Conservation (phyloP, 2,797 vertebrate species). For the Myioborus melanocephalus region DNA sequence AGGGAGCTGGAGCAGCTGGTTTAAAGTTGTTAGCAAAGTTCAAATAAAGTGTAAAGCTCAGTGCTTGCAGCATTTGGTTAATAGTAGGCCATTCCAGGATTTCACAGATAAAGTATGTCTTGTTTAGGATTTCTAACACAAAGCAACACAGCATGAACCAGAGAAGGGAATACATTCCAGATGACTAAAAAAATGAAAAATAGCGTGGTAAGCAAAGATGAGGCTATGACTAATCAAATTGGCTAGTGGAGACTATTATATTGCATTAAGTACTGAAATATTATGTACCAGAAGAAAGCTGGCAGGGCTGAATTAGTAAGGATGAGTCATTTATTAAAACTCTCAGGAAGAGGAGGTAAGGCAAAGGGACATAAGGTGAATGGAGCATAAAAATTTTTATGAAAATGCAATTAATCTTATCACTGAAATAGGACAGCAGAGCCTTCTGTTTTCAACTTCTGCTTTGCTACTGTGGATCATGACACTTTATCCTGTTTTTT, state of each 20-base stretch:
- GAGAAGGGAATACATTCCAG: slow-evolving; percentile 25
- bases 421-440: not conserved
- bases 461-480: not conserved
- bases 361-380: slow-evolving; percentile 29
- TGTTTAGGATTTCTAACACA: slow-evolving; percentile 31
- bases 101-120: slow-evolving; percentile 15
- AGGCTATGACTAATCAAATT: slow-evolving; percentile 51
- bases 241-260: slow-evolving; percentile 18
- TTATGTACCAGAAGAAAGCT: slow-evolving; percentile 20
- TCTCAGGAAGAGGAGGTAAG: slow-evolving; percentile 6
- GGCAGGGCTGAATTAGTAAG: slow-evolving; percentile 7
- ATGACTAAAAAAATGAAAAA: slow-evolving; percentile 24
- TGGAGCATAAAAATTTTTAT: slow-evolving; percentile 45
- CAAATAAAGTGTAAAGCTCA: not conserved
- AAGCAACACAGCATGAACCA: slow-evolving; percentile 23
- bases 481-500: not conserved
- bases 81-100: not conserved
- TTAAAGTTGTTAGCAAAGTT: not conserved
- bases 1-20: not conserved
- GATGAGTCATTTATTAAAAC: slow-evolving; percentile 39
- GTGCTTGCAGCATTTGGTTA: not conserved
- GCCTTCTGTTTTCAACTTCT: slow-evolving; percentile 14
- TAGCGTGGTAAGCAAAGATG: slow-evolving; percentile 28
- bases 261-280: slow-evolving; percentile 22
- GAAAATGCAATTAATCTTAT: slow-evolving; percentile 55